Evolutionary conservation across 37 sponge, comb jelly and placozoan genomes (phyloP).

Genomic region (Petrosia ficiformis): DNA sequence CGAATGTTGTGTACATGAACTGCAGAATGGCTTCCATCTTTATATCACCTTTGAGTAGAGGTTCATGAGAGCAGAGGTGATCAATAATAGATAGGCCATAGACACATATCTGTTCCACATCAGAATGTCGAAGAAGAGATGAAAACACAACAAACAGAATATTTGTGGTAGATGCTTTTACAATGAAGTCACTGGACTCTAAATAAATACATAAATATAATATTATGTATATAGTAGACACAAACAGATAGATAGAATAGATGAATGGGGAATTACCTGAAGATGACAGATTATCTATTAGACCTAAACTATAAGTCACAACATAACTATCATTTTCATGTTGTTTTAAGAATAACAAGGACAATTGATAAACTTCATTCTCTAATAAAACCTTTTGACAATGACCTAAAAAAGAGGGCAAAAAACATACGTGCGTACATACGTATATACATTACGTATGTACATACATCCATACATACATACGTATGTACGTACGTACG

Average conservation of each 20-base stretch:
- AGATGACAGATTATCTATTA: neutral
- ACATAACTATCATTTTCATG: neutral
- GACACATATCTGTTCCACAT: neutral
- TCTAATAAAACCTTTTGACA: neutral
- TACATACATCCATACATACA: too few species aligned
- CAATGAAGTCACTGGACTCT: neutral
- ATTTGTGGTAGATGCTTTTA: neutral
- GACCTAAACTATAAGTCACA: neutral
- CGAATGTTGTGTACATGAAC: slow-evolving; percentile 18
- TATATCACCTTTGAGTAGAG: neutral
- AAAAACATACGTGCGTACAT: too few species aligned
- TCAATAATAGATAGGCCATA: neutral
- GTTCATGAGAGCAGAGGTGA: slow-evolving; percentile 5
- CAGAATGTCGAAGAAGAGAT: neutral
- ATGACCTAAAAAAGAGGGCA: neutral
- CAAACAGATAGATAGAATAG: too few species aligned
- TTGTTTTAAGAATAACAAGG: neutral
- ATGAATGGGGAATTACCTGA: too few species aligned
- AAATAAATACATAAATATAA: too few species aligned
- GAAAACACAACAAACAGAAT: neutral
- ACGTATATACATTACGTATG: too few species aligned
- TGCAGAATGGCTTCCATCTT: slow-evolving; percentile 16
- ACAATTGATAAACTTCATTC: neutral
- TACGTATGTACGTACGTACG: too few species aligned
- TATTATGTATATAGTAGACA: too few species aligned